phyloP scores from a whole-genome alignment of 2,113 vertebrate species.

The Hippocampus comes region DNA sequence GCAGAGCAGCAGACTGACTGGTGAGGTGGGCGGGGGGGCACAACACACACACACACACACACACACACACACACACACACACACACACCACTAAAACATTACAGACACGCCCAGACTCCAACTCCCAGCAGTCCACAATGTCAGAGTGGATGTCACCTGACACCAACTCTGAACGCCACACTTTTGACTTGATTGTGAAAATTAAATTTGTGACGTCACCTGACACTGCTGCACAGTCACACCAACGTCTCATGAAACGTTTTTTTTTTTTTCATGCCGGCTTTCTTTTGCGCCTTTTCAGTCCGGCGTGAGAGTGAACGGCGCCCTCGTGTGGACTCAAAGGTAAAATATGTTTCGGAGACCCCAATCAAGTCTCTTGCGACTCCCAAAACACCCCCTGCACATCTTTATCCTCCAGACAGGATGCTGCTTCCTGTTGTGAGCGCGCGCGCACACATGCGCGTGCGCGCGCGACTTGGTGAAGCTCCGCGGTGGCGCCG shows the following conservation, averaged over 20 bases:
- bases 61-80: no score
- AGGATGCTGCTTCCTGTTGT: slow-evolving; percentile 7
- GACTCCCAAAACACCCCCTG: neutral
- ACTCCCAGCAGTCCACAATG: slow-evolving; percentile 30
- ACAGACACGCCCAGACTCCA: slow-evolving; percentile 60
- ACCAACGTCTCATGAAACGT: no score
- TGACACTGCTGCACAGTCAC: neutral
- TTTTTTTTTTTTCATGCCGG: neutral
- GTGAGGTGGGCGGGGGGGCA: neutral
- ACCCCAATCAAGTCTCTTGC: neutral
- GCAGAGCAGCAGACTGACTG: neutral
- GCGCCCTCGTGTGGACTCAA: neutral
- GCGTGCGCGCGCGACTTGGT: neutral
- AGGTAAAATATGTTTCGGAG: neutral
- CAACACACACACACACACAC: no score
- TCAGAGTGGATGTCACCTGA: neutral
- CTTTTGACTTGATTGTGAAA: no score
- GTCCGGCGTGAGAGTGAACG: neutral
- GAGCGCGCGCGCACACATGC: neutral
- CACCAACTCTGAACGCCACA: neutral
- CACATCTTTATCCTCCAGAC: neutral
- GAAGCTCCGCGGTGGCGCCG: neutral
- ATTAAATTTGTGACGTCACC: neutral
- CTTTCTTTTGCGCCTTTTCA: neutral
- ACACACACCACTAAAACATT: neutral